Evolutionary conservation across 2,888 invertebrate species (phyloP).

Genomic region (Scelioninae gen. 1): DNA sequence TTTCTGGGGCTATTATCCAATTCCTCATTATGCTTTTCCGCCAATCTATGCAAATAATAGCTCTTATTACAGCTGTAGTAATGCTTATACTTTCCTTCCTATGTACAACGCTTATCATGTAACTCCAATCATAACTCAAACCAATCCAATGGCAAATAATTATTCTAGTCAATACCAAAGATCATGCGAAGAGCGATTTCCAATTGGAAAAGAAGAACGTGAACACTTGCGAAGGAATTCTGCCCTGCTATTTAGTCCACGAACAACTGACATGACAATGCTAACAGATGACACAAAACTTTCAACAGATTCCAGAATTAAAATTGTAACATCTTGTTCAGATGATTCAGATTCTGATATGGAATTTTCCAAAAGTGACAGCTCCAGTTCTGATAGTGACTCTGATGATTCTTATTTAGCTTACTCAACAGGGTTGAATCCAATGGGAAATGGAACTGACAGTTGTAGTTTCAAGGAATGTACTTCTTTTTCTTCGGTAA

Average conservation of each 20-base stretch:
- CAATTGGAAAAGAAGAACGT: not conserved
- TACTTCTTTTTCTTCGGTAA: constrained; percentile 56
- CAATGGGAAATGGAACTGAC: constrained; percentile 62
- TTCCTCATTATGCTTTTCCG: constrained; percentile 66
- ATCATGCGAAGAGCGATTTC: not conserved
- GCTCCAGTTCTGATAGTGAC: constrained; percentile 70
- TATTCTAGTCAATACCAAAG: constrained; percentile 1
- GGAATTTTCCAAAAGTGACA: constrained; percentile 47
- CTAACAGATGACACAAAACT: constrained; percentile 42
- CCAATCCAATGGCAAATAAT: not conserved
- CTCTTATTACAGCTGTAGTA: constrained; percentile 68
- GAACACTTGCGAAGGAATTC: constrained; percentile 42
- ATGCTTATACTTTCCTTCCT: constrained; percentile 73
- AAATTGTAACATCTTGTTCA: constrained; percentile 35
- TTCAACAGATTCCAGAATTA: constrained; percentile 29
- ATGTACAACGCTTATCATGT: constrained; percentile 63
- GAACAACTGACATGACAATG: constrained; percentile 45
- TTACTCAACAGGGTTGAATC: constrained; percentile 78
- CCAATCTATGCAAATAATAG: constrained; percentile 56
- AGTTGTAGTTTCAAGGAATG: constrained; percentile 70
- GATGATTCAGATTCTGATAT: constrained; percentile 40
- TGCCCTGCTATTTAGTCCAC: constrained; percentile 47
- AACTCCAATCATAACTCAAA: constrained; percentile 7
- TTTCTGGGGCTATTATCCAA: constrained; percentile 77
- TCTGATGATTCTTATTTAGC: constrained; percentile 80